A percentile compares a stretch with the other conserved stretches of the same genome.
Evolutionary conservation across 2,113 vertebrate genomes (phyloP).

Genomic region (Microcebus griseorufus): DNA sequence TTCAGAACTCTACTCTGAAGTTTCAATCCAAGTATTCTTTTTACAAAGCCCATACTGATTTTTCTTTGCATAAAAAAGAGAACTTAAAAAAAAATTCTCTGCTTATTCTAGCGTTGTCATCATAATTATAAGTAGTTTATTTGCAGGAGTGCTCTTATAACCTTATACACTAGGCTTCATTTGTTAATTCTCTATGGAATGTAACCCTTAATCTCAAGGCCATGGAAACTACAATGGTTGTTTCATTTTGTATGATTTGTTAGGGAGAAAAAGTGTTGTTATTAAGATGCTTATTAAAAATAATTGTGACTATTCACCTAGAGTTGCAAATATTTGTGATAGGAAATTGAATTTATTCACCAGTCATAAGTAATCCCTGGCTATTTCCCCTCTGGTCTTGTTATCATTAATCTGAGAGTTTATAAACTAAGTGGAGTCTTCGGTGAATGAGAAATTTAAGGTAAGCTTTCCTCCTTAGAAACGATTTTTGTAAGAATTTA

Average conservation of each 20-base stretch:
- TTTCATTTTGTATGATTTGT: slow-evolving; percentile 25
- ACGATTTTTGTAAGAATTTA: background rate
- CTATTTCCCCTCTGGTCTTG: background rate
- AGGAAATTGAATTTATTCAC: slow-evolving; percentile 42
- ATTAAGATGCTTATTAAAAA: background rate
- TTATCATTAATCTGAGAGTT: slow-evolving; percentile 29
- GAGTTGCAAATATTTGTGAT: background rate
- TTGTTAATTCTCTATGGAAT: slow-evolving; percentile 23
- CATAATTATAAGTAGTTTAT: background rate
- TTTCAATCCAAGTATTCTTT: slow-evolving; percentile 26
- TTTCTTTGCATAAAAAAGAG: slow-evolving; percentile 48
- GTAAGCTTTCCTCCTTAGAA: slow-evolving; percentile 1
- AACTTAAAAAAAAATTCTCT: background rate
- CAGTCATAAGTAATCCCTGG: background rate
- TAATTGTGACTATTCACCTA: background rate
- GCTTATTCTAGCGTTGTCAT: slow-evolving; percentile 13
- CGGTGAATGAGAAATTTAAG: background rate
- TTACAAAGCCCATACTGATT: slow-evolving; percentile 36
- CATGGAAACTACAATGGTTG: background rate
- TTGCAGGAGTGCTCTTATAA: background rate
- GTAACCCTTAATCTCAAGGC: background rate
- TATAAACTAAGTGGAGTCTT: background rate
- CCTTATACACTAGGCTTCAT: background rate
- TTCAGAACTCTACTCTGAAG: too few species aligned
- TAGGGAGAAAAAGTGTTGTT: background rate